A percentile compares a stretch with the other conserved stretches of the same genome.
These are phyloP conservation scores for Troides aeacus DNA, from an alignment of 2,888 invertebrate species.

Conservation along the genomic window DNA sequence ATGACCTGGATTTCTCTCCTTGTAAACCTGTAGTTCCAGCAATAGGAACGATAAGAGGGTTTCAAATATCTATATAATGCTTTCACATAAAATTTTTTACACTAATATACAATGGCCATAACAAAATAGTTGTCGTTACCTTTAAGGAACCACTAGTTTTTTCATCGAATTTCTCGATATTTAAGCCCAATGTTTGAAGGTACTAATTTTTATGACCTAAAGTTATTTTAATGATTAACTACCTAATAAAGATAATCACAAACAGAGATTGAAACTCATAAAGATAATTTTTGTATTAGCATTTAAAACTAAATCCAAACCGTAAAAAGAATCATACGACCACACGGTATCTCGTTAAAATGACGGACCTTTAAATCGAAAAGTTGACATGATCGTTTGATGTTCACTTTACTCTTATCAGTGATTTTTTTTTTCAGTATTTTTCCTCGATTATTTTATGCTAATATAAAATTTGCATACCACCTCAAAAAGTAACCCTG, in stretches of 20 bases:
- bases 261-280: conserved; percentile 25
- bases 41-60: too few species aligned
- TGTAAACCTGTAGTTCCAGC: too few species aligned
- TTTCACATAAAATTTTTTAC: too few species aligned
- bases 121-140: too few species aligned
- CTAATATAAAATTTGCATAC: conserved; percentile 18
- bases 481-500: conserved; percentile 4
- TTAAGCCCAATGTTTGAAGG: neutral
- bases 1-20: too few species aligned
- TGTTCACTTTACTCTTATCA: conserved; percentile 29
- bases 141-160: neutral
- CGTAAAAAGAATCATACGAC: conserved; percentile 19
- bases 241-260: conserved; percentile 23
- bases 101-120: too few species aligned
- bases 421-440: conserved; percentile 12
- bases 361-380: conserved; percentile 29
- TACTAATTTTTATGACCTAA: conserved; percentile 3
- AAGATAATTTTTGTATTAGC: conserved; percentile 26
- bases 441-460: conserved; percentile 26
- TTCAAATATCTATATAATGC: too few species aligned
- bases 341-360: conserved; percentile 25
- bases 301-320: conserved; percentile 14
- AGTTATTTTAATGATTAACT: conserved; percentile 17
- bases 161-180: neutral
- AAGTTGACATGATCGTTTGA: conserved; percentile 28